Evolutionary conservation across 2,888 invertebrate genomes (phyloP).

Genomic region (Clepsis dumicolana): DNA sequence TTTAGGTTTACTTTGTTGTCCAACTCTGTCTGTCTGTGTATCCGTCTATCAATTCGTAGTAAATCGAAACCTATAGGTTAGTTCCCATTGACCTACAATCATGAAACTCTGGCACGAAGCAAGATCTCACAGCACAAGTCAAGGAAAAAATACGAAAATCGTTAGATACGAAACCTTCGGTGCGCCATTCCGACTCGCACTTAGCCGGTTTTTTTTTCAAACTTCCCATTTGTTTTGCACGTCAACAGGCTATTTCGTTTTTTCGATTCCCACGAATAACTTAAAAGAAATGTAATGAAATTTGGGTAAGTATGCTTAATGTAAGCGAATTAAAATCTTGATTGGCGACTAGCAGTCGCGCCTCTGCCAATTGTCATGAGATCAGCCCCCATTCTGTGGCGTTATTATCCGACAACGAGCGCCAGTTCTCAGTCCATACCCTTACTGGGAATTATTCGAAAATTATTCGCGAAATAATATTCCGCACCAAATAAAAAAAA

Average conservation of each 20-base stretch:
- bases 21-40: no score
- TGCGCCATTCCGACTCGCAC: no score
- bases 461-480: slow-evolving; percentile 22
- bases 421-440: slow-evolving; percentile 23
- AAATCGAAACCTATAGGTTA: no score
- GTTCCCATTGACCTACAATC: no score
- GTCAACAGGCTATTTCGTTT: background rate
- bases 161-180: no score
- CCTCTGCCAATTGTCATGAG: slow-evolving; percentile 37
- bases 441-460: slow-evolving; percentile 19
- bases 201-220: no score
- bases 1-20: no score
- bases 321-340: slow-evolving; percentile 26
- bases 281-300: background rate
- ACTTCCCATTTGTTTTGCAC: no score
- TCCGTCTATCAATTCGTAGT: no score
- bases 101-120: no score
- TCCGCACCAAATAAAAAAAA: background rate
- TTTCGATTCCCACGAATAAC: background rate
- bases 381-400: slow-evolving; percentile 27
- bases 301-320: slow-evolving; percentile 16
- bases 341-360: slow-evolving; percentile 38
- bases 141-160: no score
- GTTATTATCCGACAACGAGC: slow-evolving; percentile 22
- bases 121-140: no score